Evolutionary conservation across 2,888 invertebrate species (phyloP), one percentile per base, ranked within the genome.

Genomic region (Drosophila borborema): DNA sequence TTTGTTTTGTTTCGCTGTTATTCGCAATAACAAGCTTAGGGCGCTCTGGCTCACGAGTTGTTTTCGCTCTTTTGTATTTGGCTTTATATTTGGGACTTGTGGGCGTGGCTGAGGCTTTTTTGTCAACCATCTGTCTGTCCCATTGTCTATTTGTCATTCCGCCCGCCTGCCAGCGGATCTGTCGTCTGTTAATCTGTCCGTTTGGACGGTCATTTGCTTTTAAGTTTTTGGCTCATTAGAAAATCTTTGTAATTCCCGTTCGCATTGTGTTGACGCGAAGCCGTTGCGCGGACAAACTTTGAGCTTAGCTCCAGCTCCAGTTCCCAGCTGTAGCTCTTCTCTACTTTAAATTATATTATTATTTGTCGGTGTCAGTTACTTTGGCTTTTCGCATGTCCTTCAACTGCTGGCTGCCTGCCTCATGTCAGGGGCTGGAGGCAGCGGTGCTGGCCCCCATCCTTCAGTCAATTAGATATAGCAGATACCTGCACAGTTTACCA

Each of bases 201-300:
- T 61, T 20, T 23, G 41, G 38, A 23, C 68, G 77, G 77, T 66
- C 81, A 69, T 77, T 81, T 58, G 55, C 78, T 86, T 86, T 82
- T 67, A 71, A 74, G 86, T 86, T 85, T 85, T 85, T 81, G 77
- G 62, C 85, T 85, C 84, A 85, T 86, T 85, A 86, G 84, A 83
- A 89, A 89, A 76, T 89, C 86, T 77, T 81, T 78, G 74, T 76
- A 66, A 80, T 84, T 77, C 80, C 55, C 72, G 45, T 63, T 70
- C 72, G 67, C 75, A 77, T 80, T 72, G 69, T 80, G 76, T 81
- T 72, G 73, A 69, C 68, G 77, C 51, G 59, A 65, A 65, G 49
- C 67, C 63, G 51, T 65, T 62, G 60, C 62, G 41, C 61, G 54
- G 72, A 36, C 51, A 77, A 85, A 80, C 58, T 67, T 78, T 59